These are phyloP conservation scores for Heliothis peltigera DNA, from an alignment of 2,888 invertebrate species.

Conservation along the genomic window DNA sequence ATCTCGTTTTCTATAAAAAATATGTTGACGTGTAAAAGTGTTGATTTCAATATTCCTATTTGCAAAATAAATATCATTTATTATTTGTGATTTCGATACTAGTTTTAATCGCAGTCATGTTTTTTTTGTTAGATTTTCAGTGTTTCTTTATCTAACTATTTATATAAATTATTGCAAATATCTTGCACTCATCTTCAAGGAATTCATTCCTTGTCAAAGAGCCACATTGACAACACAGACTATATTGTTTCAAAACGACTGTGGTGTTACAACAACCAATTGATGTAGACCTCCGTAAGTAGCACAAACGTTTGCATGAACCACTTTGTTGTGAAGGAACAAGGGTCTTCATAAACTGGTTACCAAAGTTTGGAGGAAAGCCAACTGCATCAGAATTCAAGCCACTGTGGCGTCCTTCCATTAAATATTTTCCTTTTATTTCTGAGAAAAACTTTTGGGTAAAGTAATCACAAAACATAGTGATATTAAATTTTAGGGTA, in stretches of 20 bases:
- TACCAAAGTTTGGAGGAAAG: conserved; percentile 43
- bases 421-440: conserved; percentile 53
- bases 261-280: conserved; percentile 24
- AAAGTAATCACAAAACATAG: conserved; percentile 44
- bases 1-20: no score
- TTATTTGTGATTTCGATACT: no score
- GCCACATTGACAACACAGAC: conserved; percentile 41
- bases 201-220: conserved; percentile 44
- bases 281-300: conserved; percentile 29
- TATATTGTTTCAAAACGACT: conserved; percentile 52
- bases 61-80: no score
- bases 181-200: conserved; percentile 18
- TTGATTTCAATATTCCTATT: no score
- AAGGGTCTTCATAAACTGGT: conserved; percentile 35
- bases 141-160: neutral
- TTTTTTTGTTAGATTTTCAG: neutral
- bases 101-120: neutral
- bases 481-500: conserved; percentile 40
- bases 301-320: conserved; percentile 9
- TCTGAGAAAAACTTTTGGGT: conserved; percentile 42
- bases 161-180: neutral
- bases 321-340: conserved; percentile 16
- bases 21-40: no score
- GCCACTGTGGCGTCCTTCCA: conserved; percentile 44
- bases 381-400: conserved; percentile 62